Base-by-base conservation (phyloP, 2,797 vertebrate species). In the Bucorvus abyssinicus region DNA sequence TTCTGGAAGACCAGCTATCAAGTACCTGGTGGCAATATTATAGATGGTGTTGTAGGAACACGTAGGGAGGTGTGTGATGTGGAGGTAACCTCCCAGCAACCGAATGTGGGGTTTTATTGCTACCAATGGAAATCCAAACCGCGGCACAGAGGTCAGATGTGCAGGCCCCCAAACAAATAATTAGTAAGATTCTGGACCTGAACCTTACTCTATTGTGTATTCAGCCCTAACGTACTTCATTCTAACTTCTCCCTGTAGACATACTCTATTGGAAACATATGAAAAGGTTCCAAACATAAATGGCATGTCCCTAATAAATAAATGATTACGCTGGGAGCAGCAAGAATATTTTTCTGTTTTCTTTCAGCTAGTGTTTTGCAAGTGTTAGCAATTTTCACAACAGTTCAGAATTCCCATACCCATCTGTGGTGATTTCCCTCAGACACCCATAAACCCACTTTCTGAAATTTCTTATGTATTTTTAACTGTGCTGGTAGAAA, bases 351-450 rank as follows among this genome's bases (percentile, higher is more conserved):
- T 89, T 83, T 77, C 86, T 95, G 84, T 68, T 89, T 95, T 82
- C 77, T 76, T 94, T 92, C 92, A 97, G 83, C 83, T 91, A 57
- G 67, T 88, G 60, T 90, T 93, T 92, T 91, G 86, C 83, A 90
- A 96, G 86, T 76, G 83, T 84, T 90, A 95, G 68, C 75, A 71
- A 92, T 95, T 93, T 95, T 96, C 90, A 84, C 77, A 95, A 85
- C 90, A 87, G 96, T 94, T 95, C 84, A 87, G 92, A 96, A 96
- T 95, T 96, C 94, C 96, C 95, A 91, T 83, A 84, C 59, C 90
- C 89, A 92, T 96, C 90, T 95, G 94, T 95, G 78, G 87, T 92
- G 89, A 81, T 96, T 96, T 96, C 79, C 95, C 89, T 94, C 74
- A 94, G 89, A 95, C 73, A 87, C 69, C 63, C 87, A 70, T 90